Conservation (phyloP, 2,113 vertebrate species). For the Camelus bactrianus region DNA sequence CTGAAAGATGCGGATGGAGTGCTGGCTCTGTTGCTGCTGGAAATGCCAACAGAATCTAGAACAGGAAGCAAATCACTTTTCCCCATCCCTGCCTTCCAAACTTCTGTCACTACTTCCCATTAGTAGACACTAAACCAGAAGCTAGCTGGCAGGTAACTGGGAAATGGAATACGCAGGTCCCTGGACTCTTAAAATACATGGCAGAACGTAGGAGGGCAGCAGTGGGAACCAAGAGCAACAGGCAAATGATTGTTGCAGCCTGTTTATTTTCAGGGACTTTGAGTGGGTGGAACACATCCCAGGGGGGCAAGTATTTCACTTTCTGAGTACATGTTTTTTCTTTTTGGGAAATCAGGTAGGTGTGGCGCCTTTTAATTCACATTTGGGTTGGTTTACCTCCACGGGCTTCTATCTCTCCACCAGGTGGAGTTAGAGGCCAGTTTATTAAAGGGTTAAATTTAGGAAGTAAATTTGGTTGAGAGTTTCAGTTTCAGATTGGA, state of each 20-base stretch:
- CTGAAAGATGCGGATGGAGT: no score
- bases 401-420: slow-evolving; percentile 2
- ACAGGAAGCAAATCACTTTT: neutral
- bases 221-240: neutral
- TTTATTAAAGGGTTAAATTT: slow-evolving; percentile 68
- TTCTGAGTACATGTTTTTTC: neutral
- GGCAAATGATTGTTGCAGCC: neutral
- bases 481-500: slow-evolving; percentile 18
- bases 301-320: neutral
- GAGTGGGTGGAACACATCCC: neutral
- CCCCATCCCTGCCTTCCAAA: neutral
- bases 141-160: neutral
- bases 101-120: neutral
- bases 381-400: neutral
- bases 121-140: slow-evolving; percentile 1
- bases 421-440: slow-evolving; percentile 62
- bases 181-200: neutral
- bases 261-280: neutral
- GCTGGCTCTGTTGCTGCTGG: neutral
- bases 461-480: neutral
- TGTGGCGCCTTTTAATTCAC: neutral
- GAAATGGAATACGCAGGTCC: neutral
- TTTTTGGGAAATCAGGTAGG: neutral
- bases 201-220: neutral
- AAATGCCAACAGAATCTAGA: neutral